Evolutionary conservation across 2,113 vertebrate genomes (phyloP), one percentile per base, ranked within the genome.

Genomic region (Saccopteryx bilineata): DNA sequence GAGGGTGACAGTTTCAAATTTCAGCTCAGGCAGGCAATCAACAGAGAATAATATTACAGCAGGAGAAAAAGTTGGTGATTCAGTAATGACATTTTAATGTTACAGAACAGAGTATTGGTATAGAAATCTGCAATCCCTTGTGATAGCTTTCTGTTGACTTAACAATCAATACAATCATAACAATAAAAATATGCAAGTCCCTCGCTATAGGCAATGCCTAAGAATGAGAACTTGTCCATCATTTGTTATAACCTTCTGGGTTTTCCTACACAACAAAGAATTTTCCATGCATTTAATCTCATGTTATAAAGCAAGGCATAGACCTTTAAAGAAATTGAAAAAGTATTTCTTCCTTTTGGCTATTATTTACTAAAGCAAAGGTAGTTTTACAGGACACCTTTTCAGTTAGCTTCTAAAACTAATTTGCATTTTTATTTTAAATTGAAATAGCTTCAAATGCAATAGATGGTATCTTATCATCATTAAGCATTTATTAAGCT

Each of bases 1-100:
- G 93, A 98, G 98, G 97, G 96, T 98, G 98, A 98, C 98, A 98
- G 98, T 98, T 99, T 98, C 96, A 98, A 98, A 98, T 99, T 98
- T 98, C 96, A 97, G 91, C 96, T 97, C 97, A 98, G 97, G 97
- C 97, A 98, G 93, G 97, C 97, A 98, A 98, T 98, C 98, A 98
- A 98, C 97, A 98, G 97, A 98, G 98, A 98, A 98, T 98, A 98
- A 98, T 97, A 97, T 98, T 98, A 98, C 93, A 97, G 96, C 93
- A 97, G 93, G 97, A 96, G 68, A 96, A 98, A 98, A 98, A 97
- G 90, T 98, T 98, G 93, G 94, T 97, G 95, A 98, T 97, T 98
- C 96, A 93, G 96, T 98, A 98, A 98, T 98, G 97, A 97, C 96
- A 98, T 98, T 98, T 98, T 98, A 98, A 98, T 98, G 97, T 97